Conservation (phyloP, 1,140 invertebrate genomes). For the Listronotus oregonensis region DNA sequence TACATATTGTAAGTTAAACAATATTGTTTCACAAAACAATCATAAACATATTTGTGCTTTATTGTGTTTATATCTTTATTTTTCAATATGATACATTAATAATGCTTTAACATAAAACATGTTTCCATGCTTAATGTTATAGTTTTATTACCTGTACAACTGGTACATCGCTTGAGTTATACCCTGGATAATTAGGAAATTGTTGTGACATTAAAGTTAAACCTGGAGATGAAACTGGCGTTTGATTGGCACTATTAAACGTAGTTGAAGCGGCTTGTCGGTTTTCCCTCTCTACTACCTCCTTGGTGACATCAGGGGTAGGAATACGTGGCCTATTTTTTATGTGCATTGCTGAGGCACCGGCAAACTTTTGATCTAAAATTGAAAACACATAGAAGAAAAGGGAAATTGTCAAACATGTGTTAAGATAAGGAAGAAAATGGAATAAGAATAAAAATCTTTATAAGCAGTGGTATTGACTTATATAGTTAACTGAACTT, state of each 20-base stretch:
- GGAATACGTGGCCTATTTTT: slow-evolving; percentile 82
- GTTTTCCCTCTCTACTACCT: slow-evolving; percentile 72
- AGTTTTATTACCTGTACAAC: slow-evolving; percentile 65
- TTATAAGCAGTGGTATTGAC: too few species aligned
- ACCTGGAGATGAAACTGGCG: slow-evolving; percentile 52
- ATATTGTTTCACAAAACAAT: too few species aligned
- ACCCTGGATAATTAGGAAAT: slow-evolving; percentile 61
- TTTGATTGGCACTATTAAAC: slow-evolving; percentile 33
- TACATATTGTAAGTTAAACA: too few species aligned
- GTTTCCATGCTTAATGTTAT: too few species aligned
- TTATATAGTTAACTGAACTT: too few species aligned
- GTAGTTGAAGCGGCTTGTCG: slow-evolving; percentile 53
- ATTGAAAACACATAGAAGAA: not conserved
- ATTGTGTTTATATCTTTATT: too few species aligned
- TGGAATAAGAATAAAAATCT: too few species aligned
- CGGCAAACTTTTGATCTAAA: slow-evolving; percentile 39
- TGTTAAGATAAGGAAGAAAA: too few species aligned
- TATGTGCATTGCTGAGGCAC: slow-evolving; percentile 65
- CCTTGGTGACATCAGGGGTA: slow-evolving; percentile 83
- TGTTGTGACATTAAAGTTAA: slow-evolving; percentile 69
- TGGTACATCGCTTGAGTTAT: slow-evolving; percentile 61
- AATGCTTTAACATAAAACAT: too few species aligned
- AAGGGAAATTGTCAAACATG: too few species aligned
- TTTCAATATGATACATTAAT: too few species aligned
- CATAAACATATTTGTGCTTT: too few species aligned